A percentile compares a stretch with the other conserved stretches of the same genome.
phyloP scores from a whole-genome alignment of 2,797 vertebrate species.

The Pogoniulus pusillus region DNA sequence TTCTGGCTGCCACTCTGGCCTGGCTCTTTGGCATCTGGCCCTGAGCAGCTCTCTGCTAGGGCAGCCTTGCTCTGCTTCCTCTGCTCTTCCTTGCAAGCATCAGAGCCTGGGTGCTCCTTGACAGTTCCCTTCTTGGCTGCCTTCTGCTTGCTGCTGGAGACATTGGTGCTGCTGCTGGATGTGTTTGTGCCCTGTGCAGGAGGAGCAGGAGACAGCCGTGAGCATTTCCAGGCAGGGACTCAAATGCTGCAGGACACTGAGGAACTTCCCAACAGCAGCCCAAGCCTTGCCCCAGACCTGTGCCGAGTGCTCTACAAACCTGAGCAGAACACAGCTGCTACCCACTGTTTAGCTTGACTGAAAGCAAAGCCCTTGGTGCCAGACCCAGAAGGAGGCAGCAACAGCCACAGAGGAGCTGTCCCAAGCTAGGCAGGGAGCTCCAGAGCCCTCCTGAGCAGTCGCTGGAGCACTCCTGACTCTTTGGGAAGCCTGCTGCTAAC shows the following conservation, averaged over 20 bases:
- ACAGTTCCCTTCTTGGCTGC: conserved; percentile 50
- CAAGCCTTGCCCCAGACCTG: fast-evolving
- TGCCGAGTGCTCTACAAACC: neutral
- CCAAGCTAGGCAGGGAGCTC: neutral
- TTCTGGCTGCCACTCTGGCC: conserved; percentile 62
- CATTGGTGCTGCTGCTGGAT: neutral
- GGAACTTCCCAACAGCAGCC: neutral
- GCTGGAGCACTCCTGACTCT: neutral
- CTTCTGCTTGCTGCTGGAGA: neutral
- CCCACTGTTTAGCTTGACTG: neutral
- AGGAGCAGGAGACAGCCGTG: neutral
- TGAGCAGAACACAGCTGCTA: neutral
- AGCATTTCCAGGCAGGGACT: neutral
- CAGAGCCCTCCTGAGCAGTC: neutral
- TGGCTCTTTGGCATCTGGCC: conserved; percentile 22
- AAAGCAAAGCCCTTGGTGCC: neutral
- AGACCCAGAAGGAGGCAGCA: neutral
- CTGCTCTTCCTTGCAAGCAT: neutral
- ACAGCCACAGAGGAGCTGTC: neutral
- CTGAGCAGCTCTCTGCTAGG: too few relatives aligned
- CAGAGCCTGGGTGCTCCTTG: conserved; percentile 45
- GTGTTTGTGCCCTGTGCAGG: neutral
- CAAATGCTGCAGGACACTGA: neutral
- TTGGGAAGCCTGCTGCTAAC: neutral
- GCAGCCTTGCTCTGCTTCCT: too few relatives aligned